Conservation (phyloP, 2,888 invertebrate species). For the Subacronicta megacephala region DNA sequence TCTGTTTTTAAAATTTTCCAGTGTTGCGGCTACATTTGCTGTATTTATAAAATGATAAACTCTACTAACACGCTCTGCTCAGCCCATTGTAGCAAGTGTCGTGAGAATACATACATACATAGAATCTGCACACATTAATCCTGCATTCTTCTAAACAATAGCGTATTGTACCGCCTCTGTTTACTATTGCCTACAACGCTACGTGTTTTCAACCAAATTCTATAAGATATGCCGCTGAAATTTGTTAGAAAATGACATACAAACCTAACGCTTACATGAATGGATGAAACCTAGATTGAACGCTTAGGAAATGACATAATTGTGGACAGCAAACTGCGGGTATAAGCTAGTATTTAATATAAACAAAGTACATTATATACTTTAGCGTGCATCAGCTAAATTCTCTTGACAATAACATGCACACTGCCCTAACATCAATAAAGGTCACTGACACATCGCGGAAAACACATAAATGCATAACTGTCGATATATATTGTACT, state of each 20-base stretch:
- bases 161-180: conserved; percentile 55
- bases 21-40: background rate
- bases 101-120: conserved; percentile 47
- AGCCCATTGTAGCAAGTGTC: conserved; percentile 25
- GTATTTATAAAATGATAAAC: background rate
- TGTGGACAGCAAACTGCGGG: conserved; percentile 5
- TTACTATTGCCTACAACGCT: conserved; percentile 44
- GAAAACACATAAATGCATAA: conserved; percentile 60
- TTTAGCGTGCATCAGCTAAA: conserved; percentile 35
- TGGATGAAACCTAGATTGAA: conserved; percentile 19
- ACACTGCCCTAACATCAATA: conserved; percentile 63
- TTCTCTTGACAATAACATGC: conserved; percentile 41
- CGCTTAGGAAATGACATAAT: conserved; percentile 43
- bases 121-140: conserved; percentile 40
- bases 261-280: conserved; percentile 30
- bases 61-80: conserved; percentile 12
- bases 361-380: conserved; percentile 20
- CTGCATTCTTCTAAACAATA: conserved; percentile 59
- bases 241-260: conserved; percentile 45
- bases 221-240: conserved; percentile 50
- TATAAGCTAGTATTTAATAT: conserved; percentile 12
- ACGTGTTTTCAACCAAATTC: conserved; percentile 53
- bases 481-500: conserved; percentile 25
- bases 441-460: conserved; percentile 73
- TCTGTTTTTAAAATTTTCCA: background rate